These are phyloP conservation scores for Nymphalis io DNA, from an alignment of 1,140 invertebrate genomes.

Conservation along the genomic window DNA sequence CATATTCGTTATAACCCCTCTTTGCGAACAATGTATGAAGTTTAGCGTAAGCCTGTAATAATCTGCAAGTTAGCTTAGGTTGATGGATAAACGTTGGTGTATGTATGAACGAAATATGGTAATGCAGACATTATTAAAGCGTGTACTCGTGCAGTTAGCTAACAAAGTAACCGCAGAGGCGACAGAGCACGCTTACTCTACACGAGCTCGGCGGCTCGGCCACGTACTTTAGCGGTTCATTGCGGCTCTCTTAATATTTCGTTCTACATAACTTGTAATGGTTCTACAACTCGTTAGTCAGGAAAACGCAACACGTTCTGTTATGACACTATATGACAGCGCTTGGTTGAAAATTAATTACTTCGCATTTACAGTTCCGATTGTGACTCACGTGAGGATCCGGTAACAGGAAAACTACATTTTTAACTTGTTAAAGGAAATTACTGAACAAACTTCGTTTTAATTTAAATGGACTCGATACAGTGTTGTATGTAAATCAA, in stretches of 20 bases:
- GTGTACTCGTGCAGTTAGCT: slow-evolving; percentile 35
- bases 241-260: slow-evolving; percentile 30
- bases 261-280: slow-evolving; percentile 29
- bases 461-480: slow-evolving; percentile 6
- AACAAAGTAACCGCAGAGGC: slow-evolving; percentile 42
- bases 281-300: slow-evolving; percentile 28
- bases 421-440: background rate
- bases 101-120: slow-evolving; percentile 35
- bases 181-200: slow-evolving; percentile 32
- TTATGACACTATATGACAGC: slow-evolving; percentile 21
- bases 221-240: slow-evolving; percentile 30
- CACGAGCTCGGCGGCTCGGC: slow-evolving; percentile 19
- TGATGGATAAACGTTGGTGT: slow-evolving; percentile 34
- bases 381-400: background rate
- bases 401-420: background rate
- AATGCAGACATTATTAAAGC: slow-evolving; percentile 33
- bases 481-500: slow-evolving; percentile 28
- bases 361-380: slow-evolving; percentile 6
- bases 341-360: slow-evolving; percentile 18
- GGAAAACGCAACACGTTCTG: slow-evolving; percentile 20
- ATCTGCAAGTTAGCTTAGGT: slow-evolving; percentile 34
- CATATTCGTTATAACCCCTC: slow-evolving; percentile 24
- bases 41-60: slow-evolving; percentile 33
- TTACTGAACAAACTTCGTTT: background rate
- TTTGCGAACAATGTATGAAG: slow-evolving; percentile 29